A percentile compares a stretch with the other conserved stretches of the same genome.
phyloP scores from a whole-genome alignment of 2,888 invertebrate species.

The Scaptomyza cyrtandrae region DNA sequence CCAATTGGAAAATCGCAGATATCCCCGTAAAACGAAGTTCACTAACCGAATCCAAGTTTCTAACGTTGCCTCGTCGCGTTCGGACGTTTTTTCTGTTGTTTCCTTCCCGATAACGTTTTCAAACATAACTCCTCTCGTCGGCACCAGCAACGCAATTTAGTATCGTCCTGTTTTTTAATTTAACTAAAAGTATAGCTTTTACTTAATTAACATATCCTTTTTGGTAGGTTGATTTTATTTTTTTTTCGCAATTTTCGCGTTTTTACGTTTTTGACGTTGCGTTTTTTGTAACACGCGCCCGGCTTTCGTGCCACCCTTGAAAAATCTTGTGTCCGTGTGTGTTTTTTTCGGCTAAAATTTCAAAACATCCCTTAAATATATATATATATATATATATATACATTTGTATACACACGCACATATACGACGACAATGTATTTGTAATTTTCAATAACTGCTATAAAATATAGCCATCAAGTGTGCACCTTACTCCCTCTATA shows the following conservation, averaged over 20 bases:
- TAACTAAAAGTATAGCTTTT: neutral
- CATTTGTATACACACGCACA: slow-evolving; percentile 9
- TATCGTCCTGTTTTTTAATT: neutral
- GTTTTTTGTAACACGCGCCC: slow-evolving; percentile 24
- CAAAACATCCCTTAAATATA: slow-evolving; percentile 53
- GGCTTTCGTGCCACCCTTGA: slow-evolving; percentile 64
- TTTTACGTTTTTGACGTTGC: slow-evolving; percentile 1
- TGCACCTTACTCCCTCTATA: neutral
- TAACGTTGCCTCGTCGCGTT: slow-evolving; percentile 71
- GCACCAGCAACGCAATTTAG: slow-evolving; percentile 1
- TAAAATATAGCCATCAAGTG: slow-evolving; percentile 21
- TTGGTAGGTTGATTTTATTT: neutral
- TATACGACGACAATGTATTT: slow-evolving; percentile 6
- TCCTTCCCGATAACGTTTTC: slow-evolving; percentile 3
- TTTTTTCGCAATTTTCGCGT: neutral
- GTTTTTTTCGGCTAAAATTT: slow-evolving; percentile 49
- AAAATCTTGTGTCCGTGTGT: slow-evolving; percentile 45
- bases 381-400: slow-evolving; percentile 7
- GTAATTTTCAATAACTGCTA: slow-evolving; percentile 49
- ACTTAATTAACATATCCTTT: neutral
- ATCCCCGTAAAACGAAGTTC: slow-evolving; percentile 68
- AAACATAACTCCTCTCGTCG: slow-evolving; percentile 6
- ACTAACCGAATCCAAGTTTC: slow-evolving; percentile 79
- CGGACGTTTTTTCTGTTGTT: slow-evolving; percentile 54
- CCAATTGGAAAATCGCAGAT: slow-evolving; percentile 68